A percentile compares a stretch with the other conserved stretches of the same genome.
These are phyloP conservation scores for Hoplostethus mediterraneus DNA, from an alignment of 2,797 vertebrate species.

Conservation along the genomic window DNA sequence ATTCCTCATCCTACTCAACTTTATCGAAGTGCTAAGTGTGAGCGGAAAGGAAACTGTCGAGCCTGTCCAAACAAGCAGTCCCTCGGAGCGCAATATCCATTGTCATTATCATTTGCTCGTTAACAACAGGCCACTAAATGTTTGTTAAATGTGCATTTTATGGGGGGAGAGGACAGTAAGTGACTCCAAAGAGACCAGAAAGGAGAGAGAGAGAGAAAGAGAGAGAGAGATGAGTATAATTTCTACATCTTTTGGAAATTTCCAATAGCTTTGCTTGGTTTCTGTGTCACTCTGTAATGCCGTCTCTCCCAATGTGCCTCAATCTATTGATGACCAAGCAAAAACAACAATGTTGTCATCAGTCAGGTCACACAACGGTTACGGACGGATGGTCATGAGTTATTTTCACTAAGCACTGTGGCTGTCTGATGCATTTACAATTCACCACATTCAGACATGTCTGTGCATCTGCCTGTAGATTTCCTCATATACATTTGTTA, in stretches of 20 bases:
- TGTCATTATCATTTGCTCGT: slow-evolving; percentile 64
- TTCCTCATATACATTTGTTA: background rate
- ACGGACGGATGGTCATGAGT: background rate
- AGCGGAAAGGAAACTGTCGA: slow-evolving; percentile 47
- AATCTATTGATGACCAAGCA: slow-evolving; percentile 26
- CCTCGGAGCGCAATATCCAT: slow-evolving; percentile 37
- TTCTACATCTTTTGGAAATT: slow-evolving; percentile 34
- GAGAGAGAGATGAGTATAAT: slow-evolving; percentile 11
- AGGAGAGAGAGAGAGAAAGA: background rate
- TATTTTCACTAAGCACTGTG: background rate
- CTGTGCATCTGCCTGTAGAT: background rate
- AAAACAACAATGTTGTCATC: slow-evolving; percentile 12
- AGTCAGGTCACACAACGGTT: background rate
- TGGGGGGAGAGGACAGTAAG: slow-evolving; percentile 39
- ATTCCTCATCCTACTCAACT: slow-evolving; percentile 39
- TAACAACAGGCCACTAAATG: slow-evolving; percentile 56
- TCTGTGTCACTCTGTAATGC: background rate
- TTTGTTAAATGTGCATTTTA: slow-evolving; percentile 66
- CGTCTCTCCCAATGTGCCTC: background rate
- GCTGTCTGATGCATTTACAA: background rate
- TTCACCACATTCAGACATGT: background rate
- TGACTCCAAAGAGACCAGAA: slow-evolving; percentile 42
- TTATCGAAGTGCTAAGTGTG: slow-evolving; percentile 42
- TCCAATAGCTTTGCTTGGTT: slow-evolving; percentile 34
- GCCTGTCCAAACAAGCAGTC: slow-evolving; percentile 46